Evolutionary conservation across 2,888 invertebrate genomes (phyloP), one percentile per base, ranked within the genome.

Genomic region (Torymus texanus): DNA sequence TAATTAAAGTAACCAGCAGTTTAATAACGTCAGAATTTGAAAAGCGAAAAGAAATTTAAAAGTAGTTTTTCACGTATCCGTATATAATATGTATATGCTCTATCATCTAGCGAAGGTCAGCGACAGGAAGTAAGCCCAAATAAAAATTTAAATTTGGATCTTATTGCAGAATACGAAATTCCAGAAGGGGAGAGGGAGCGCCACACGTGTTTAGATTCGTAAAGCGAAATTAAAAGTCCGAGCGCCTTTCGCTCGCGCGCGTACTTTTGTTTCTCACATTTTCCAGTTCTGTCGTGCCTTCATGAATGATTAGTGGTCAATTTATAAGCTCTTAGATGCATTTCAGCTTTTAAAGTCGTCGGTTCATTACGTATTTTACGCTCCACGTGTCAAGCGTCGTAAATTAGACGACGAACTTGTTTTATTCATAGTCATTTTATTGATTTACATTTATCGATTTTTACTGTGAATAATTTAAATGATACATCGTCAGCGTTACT

Each of bases 131-230:
- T 53, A 10, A 53, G 58, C 18, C 12, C 4, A 8, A 16, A 70
- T 63, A 12, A 66, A 73, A 74, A 79, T 70, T 58, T 59, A 78
- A 78, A 78, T 73, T 73, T 50, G 3, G 3, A 29, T 61, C 50
- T 50, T 16, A 56, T 16, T 14, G n/a, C 29, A 10, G 68, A 68
- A 78, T 78, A 74, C 62, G 21, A 18, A 78, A 56, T 78, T 68
- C 56, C 18, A 41, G 41, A 8, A 8, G 63, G 59, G 50, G 51
- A 68, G 51, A 51, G 55, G n/a, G 61, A 50, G 18, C n/a, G n/a
- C 21, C 16, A 10, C 21, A 51, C 70, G 73, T 78, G 74, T 16
- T 75, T 58, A 10, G 68, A 74, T 74, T 71, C 41, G 55, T 55
- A 62, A 75, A 61, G 53, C 0, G 12, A 29, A n/a, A 73, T 67